Evolutionary conservation across 2,797 vertebrate genomes (phyloP).

Genomic region (Malurus leucopterus): DNA sequence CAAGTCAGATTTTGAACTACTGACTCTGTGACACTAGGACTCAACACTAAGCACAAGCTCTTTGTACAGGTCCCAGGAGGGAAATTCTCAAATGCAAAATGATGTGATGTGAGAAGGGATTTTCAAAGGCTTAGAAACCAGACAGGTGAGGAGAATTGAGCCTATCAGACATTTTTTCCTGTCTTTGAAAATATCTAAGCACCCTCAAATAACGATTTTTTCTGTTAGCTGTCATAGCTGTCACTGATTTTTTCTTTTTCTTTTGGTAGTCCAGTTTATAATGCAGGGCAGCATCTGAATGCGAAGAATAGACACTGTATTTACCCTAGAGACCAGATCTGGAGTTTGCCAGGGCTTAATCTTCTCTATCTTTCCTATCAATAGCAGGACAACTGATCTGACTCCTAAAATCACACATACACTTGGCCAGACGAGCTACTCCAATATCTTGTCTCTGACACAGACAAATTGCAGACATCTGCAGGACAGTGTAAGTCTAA

Average conservation of each 20-base stretch:
- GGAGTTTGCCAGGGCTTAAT: background rate
- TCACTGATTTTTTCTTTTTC: background rate
- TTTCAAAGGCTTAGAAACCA: constrained; percentile 12
- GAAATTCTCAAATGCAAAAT: background rate
- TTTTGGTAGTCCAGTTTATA: background rate
- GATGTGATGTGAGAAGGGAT: background rate
- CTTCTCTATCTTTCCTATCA: background rate
- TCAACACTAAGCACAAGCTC: background rate
- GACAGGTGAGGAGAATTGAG: background rate
- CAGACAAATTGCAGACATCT: background rate
- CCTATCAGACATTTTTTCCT: background rate
- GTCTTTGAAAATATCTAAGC: constrained; percentile 5
- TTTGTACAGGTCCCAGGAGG: background rate
- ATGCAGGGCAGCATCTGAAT: background rate
- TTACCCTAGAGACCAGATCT: background rate
- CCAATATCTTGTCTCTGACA: background rate
- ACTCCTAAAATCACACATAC: background rate
- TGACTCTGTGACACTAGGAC: background rate
- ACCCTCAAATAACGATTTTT: background rate
- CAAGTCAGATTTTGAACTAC: background rate
- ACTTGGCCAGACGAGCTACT: background rate
- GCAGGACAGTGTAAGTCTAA: background rate
- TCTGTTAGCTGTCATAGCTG: background rate
- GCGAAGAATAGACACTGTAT: background rate
- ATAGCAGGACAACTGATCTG: background rate